A percentile compares a stretch with the other conserved stretches of the same genome.
Evolutionary conservation across 1,140 invertebrate species (phyloP).

Genomic region (Drosophila tsacasi): DNA sequence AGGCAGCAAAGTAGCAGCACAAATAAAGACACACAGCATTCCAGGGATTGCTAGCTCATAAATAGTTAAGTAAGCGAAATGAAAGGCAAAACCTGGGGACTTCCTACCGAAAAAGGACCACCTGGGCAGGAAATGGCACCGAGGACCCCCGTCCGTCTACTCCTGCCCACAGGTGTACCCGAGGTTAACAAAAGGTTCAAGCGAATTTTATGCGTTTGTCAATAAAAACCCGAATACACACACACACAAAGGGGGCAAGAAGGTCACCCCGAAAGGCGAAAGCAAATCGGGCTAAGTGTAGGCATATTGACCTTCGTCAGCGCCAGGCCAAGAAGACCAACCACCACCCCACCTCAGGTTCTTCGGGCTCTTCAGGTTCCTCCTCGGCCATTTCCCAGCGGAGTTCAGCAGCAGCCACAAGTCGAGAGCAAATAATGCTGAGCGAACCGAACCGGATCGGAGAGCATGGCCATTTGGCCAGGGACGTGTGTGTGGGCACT

Average conservation of each 20-base stretch:
- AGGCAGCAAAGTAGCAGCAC: constrained; percentile 82
- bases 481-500: constrained; percentile 29
- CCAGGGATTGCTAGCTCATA: constrained; percentile 82
- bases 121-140: constrained; percentile 54
- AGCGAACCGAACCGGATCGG: constrained; percentile 13
- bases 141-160: constrained; percentile 15
- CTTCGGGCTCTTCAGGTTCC: not conserved
- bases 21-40: constrained; percentile 81
- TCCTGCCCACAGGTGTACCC: constrained; percentile 58
- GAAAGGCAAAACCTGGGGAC: constrained; percentile 58
- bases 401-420: constrained; percentile 19
- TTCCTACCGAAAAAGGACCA: constrained; percentile 43
- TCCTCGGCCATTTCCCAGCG: constrained; percentile 39
- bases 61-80: constrained; percentile 81
- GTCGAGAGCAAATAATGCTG: constrained; percentile 55
- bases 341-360: not conserved
- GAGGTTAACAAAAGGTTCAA: constrained; percentile 78
- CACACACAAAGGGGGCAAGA: constrained; percentile 11
- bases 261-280: constrained; percentile 49
- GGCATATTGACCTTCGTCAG: constrained; percentile 78
- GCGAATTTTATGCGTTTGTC: constrained; percentile 79
- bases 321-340: constrained; percentile 20
- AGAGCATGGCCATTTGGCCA: constrained; percentile 26
- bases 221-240: constrained; percentile 67
- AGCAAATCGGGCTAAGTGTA: constrained; percentile 80